These are phyloP conservation scores for Pseudoips prasinana DNA, from an alignment of 2,888 invertebrate species.

Conservation along the genomic window DNA sequence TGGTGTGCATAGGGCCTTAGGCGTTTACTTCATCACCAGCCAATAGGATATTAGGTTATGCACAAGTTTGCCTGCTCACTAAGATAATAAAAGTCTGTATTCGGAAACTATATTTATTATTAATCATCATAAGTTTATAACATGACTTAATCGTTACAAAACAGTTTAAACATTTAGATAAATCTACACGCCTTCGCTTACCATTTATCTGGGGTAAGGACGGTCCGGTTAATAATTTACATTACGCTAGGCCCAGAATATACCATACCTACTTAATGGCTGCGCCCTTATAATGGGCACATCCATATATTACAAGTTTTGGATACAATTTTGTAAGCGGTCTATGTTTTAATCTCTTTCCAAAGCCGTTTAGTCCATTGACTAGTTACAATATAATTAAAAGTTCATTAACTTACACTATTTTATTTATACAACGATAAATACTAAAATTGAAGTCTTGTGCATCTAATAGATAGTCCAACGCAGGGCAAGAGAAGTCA, in stretches of 20 bases:
- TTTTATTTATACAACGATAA: slow-evolving; percentile 50
- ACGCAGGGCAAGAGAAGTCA: slow-evolving; percentile 55
- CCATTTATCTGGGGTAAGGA: slow-evolving; percentile 76
- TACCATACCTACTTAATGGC: slow-evolving; percentile 25
- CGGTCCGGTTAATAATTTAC: slow-evolving; percentile 76
- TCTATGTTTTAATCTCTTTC: slow-evolving; percentile 34
- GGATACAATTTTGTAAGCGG: slow-evolving; percentile 38
- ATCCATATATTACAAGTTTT: slow-evolving; percentile 20
- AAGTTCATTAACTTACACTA: slow-evolving; percentile 45
- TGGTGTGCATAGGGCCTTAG: too few species aligned
- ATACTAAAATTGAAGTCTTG: slow-evolving; percentile 56
- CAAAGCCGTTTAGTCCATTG: slow-evolving; percentile 57
- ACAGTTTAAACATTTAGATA: slow-evolving; percentile 76
- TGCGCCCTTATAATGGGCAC: slow-evolving; percentile 13
- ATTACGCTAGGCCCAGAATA: slow-evolving; percentile 76
- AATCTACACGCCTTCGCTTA: slow-evolving; percentile 70
- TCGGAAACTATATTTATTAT: slow-evolving; percentile 80
- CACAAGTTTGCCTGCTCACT: too few species aligned
- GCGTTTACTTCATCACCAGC: too few species aligned
- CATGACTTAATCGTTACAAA: slow-evolving; percentile 80
- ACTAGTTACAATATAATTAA: slow-evolving; percentile 55
- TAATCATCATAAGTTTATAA: slow-evolving; percentile 79
- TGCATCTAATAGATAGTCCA: slow-evolving; percentile 55
- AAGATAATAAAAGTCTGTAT: slow-evolving; percentile 2
- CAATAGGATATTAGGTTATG: too few species aligned